Percentiles rank a stretch among this genome's conserved stretches.
Evolutionary conservation across 2,113 vertebrate species (phyloP).

Genomic region (Rhipidura dahli): DNA sequence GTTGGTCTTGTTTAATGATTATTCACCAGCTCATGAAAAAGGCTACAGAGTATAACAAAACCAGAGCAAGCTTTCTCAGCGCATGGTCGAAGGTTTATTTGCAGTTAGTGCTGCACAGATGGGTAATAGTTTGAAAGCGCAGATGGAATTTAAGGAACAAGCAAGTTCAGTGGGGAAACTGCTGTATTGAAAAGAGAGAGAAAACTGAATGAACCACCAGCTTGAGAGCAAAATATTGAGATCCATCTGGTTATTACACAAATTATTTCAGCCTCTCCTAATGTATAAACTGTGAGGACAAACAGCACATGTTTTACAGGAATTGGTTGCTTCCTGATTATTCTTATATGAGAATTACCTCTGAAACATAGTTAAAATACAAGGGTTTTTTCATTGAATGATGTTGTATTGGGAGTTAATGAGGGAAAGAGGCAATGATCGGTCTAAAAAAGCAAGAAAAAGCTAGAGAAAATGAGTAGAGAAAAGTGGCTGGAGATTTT

Average conservation of each 20-base stretch:
- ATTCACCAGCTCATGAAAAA: not conserved
- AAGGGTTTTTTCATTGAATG: not conserved
- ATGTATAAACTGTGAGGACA: conserved; percentile 23
- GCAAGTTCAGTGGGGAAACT: conserved; percentile 55
- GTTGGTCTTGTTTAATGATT: not conserved
- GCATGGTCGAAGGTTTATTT: conserved; percentile 53
- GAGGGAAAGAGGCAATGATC: not conserved
- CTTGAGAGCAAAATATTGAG: conserved; percentile 55
- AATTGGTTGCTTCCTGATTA: not conserved
- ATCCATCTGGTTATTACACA: conserved; percentile 42
- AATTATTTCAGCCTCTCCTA: conserved; percentile 28
- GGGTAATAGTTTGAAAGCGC: conserved; percentile 60
- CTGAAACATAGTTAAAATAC: not conserved
- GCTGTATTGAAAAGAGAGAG: conserved; percentile 18
- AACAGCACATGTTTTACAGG: conserved; percentile 7
- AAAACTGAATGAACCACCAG: not conserved
- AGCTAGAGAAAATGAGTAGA: not conserved
- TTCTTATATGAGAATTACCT: not conserved
- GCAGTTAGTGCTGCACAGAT: conserved; percentile 63
- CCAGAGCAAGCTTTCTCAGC: not conserved
- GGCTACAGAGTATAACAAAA: not conserved
- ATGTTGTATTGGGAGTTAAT: not conserved
- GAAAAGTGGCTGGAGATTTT: not conserved
- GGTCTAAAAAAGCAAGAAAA: not conserved
- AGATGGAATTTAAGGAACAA: conserved; percentile 68